Base-by-base conservation (phyloP, 2,113 vertebrate genomes). In the Ondatra zibethicus region DNA sequence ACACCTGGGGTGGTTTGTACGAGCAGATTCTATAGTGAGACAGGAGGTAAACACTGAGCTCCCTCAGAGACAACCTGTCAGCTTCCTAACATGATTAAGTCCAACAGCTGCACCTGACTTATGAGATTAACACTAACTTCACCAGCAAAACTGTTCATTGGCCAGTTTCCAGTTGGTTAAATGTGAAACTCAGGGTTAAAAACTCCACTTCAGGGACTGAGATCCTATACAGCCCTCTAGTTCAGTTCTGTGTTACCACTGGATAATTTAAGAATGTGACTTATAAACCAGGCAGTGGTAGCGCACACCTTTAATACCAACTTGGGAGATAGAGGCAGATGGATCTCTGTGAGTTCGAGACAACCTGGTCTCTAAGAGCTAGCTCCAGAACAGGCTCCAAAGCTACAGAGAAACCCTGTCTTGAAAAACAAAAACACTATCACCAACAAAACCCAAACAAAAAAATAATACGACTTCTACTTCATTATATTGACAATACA, bases 81-180 rank as follows among this genome's bases (percentile, higher is more conserved):
- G 12, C 33, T 76, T 86, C 47, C 84, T 94, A 80, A 94, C 91
- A 93, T 25, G 87, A 50, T 89, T 61, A 63, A 72, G 39, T 70
- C 85, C 2, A 42, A 47, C 93, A 76, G 77, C 27, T 89, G 45
- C 73, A 90, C 52, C 1, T 85, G 47, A 77, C 21, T 89, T 93
- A 80, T 84, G 70, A 89, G 80, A 45, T 78, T 45, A 80, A 85
- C 25, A 63, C n/a, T 2, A 92, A 16, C 52, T 42, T 92, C 82
- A 33, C 80, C 42, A 82, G 77, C n/a, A 88, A 80, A 88, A 61
- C 12, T 77, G 13, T 95, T 63, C 17, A 58, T 8, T 66, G 29
- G 47, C 90, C 3, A 95, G 61, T 80, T 80, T 47, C 27, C 19
- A 88, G 21, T 63, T 52, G 36, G 72, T 29, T 73, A 78, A 72